Evolutionary conservation across 2,888 invertebrate genomes (phyloP).

Genomic region (Antheraea yamamai): DNA sequence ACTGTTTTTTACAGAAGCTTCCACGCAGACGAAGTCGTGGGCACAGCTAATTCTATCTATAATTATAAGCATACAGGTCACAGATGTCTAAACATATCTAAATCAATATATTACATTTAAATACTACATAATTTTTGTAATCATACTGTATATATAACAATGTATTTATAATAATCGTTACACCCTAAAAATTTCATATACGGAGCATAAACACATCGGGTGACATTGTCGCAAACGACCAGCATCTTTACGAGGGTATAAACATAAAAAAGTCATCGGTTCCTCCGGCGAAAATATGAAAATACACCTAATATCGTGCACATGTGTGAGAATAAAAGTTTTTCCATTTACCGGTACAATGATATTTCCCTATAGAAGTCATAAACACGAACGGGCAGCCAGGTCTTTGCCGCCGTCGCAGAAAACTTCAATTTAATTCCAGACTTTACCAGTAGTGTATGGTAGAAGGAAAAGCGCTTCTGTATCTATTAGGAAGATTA

Average conservation of each 20-base stretch:
- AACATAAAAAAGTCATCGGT: slow-evolving; percentile 79
- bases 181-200: slow-evolving; percentile 68
- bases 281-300: slow-evolving; percentile 68
- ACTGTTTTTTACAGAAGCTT: no score
- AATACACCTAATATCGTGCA: slow-evolving; percentile 66
- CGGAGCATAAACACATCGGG: slow-evolving; percentile 64
- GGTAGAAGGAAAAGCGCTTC: slow-evolving; percentile 58
- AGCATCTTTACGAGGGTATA: slow-evolving; percentile 71
- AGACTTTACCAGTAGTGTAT: slow-evolving; percentile 37
- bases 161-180: slow-evolving; percentile 38
- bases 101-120: no score
- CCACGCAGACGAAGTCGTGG: no score
- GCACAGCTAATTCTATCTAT: no score
- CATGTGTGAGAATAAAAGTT: slow-evolving; percentile 74
- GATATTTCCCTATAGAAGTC: slow-evolving; percentile 81
- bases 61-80: no score
- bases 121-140: background rate
- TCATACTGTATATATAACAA: background rate
- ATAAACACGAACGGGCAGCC: slow-evolving; percentile 68
- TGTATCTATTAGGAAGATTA: slow-evolving; percentile 61
- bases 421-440: slow-evolving; percentile 43
- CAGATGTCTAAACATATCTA: no score
- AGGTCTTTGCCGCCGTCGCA: slow-evolving; percentile 8
- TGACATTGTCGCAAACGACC: slow-evolving; percentile 73
- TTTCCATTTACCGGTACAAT: slow-evolving; percentile 72